These are phyloP conservation scores for Caenorhabditis sp. DNA, from an alignment of 2,888 invertebrate species.

Conservation along the genomic window DNA sequence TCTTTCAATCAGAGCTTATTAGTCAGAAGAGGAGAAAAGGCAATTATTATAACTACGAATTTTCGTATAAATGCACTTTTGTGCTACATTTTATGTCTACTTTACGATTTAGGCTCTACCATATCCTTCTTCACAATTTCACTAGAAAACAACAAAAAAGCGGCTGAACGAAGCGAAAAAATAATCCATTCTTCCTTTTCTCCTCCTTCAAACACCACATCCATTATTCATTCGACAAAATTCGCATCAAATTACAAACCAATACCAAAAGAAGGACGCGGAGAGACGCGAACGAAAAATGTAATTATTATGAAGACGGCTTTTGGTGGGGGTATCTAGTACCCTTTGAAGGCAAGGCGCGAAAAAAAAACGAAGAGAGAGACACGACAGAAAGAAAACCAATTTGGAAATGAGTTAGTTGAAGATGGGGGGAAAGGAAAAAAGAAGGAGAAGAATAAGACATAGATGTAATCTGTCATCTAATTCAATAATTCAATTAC, in stretches of 20 bases:
- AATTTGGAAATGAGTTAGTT: constrained; percentile 18
- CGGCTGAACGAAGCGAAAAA: background rate
- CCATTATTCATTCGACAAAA: constrained; percentile 1
- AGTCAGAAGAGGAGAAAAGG: no score
- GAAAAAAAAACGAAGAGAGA: constrained; percentile 8
- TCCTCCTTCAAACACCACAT: constrained; percentile 1
- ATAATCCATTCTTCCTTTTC: background rate
- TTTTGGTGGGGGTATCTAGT: constrained; percentile 1
- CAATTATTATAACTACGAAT: no score
- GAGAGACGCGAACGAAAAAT: background rate
- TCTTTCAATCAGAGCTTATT: no score
- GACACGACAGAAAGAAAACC: constrained; percentile 14
- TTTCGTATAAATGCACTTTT: no score
- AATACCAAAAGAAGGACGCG: background rate
- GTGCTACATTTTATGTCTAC: no score
- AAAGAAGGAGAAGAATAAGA: constrained; percentile 7
- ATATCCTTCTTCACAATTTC: background rate
- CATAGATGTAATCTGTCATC: constrained; percentile 11
- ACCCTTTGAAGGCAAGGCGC: background rate
- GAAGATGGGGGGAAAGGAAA: constrained; percentile 1
- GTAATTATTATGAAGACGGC: constrained; percentile 7
- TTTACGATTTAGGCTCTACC: no score
- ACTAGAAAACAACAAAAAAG: background rate
- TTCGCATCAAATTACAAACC: constrained; percentile 1
- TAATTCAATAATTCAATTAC: constrained; percentile 41